These are phyloP conservation scores for Tachina lurida DNA, from an alignment of 2,888 invertebrate species.

Conservation along the genomic window DNA sequence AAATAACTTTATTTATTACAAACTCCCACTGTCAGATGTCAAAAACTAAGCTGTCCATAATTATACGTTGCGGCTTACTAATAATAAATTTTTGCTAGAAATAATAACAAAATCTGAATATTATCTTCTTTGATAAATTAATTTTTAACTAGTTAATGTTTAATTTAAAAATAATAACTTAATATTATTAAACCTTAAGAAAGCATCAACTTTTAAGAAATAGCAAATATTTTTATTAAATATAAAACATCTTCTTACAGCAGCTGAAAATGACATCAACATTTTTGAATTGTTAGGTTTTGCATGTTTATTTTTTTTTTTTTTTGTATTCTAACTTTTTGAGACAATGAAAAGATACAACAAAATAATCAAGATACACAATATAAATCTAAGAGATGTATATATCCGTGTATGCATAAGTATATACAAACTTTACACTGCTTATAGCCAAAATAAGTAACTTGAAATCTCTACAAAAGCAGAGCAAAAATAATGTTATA, in stretches of 20 bases:
- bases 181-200: too few species aligned
- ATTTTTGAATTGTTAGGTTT: conserved; percentile 42
- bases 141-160: too few species aligned
- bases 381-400: conserved; percentile 13
- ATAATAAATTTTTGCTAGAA: too few species aligned
- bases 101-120: too few species aligned
- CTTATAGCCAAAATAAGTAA: neutral
- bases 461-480: conserved; percentile 22
- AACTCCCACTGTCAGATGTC: too few species aligned
- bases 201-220: neutral
- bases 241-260: conserved; percentile 14
- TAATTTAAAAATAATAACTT: too few species aligned
- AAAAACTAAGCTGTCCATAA: too few species aligned
- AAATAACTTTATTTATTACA: too few species aligned
- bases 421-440: neutral
- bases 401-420: neutral
- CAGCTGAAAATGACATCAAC: conserved; percentile 64
- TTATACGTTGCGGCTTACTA: too few species aligned
- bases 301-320: conserved; percentile 12
- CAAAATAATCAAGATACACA: conserved; percentile 32
- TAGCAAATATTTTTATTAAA: neutral
- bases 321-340: conserved; percentile 21
- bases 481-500: conserved; percentile 22
- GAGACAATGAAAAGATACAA: conserved; percentile 29
- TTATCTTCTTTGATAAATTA: too few species aligned